Evolutionary conservation across 2,797 vertebrate genomes (phyloP).

Genomic region (Hydrocynus forskahlii): DNA sequence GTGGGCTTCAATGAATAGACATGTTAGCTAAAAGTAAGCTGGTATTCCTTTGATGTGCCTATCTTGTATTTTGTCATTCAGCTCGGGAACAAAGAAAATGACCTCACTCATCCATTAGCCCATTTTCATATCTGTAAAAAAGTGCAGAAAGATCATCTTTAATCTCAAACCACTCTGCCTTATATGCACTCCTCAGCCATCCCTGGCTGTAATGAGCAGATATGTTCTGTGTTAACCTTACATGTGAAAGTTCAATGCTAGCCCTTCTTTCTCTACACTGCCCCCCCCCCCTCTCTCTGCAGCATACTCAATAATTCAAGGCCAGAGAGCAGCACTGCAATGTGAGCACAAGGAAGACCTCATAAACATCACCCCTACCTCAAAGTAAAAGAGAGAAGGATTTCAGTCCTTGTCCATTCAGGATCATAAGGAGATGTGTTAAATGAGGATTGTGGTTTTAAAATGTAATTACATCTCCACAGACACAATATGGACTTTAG

Average conservation of each 20-base stretch:
- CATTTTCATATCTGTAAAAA: not conserved
- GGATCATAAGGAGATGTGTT: too few relatives aligned
- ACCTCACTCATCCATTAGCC: conserved; percentile 8
- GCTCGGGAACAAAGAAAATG: not conserved
- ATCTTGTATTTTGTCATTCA: not conserved
- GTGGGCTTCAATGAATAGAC: not conserved
- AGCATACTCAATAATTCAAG: conserved; percentile 76
- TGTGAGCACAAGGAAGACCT: conserved; percentile 52
- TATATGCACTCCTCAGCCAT: not conserved
- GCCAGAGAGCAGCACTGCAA: conserved; percentile 46
- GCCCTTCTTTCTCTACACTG: conserved; percentile 59
- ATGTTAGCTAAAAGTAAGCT: not conserved
- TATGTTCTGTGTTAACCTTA: conserved; percentile 32
- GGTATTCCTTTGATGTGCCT: conserved; percentile 1
- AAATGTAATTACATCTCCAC: too few relatives aligned
- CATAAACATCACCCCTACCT: conserved; percentile 5
- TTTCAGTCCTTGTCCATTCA: not conserved
- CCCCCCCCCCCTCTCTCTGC: conserved; percentile 56
- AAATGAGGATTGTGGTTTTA: too few relatives aligned
- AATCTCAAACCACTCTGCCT: not conserved
- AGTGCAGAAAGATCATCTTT: not conserved
- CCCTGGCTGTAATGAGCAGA: conserved; percentile 19
- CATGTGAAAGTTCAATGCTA: conserved; percentile 31
- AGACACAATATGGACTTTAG: too few relatives aligned
- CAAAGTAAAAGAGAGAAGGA: not conserved